phyloP scores from a whole-genome alignment of 2,113 vertebrate species.

The Colinus virginianus region DNA sequence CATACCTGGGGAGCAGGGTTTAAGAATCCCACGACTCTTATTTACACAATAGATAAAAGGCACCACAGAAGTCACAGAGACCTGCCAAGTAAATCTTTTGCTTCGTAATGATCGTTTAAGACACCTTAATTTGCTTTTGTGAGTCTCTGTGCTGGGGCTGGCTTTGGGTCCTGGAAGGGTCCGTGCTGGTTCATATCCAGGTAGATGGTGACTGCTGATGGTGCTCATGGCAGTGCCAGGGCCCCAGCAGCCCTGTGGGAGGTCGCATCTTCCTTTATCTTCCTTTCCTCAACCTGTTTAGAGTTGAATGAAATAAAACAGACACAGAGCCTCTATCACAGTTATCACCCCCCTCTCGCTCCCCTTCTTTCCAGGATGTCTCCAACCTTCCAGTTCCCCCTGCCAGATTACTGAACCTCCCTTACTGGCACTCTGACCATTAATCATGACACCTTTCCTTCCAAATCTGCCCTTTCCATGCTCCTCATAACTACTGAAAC shows the following conservation, averaged over 20 bases:
- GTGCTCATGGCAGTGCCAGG: background rate
- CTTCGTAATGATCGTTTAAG: slow-evolving; percentile 47
- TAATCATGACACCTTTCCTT: background rate
- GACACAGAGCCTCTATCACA: background rate
- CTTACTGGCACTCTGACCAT: background rate
- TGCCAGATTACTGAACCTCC: background rate
- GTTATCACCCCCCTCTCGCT: rapidly evolving
- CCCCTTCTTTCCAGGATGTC: background rate
- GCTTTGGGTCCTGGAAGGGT: rapidly evolving
- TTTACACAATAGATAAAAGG: slow-evolving; percentile 56
- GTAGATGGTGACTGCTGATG: background rate
- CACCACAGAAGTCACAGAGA: slow-evolving; percentile 41
- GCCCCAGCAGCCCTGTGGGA: background rate
- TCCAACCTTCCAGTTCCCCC: background rate
- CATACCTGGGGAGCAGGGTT: rapidly evolving
- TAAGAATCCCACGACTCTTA: background rate
- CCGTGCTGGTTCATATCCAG: background rate
- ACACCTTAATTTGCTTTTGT: background rate
- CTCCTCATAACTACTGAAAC: background rate
- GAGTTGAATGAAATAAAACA: background rate
- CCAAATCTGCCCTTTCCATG: background rate
- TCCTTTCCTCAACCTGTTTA: background rate
- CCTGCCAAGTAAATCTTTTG: slow-evolving; percentile 67
- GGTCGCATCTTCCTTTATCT: background rate
- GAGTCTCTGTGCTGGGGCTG: background rate